A percentile compares a stretch with the other conserved stretches of the same genome.
Conservation (phyloP, 1,140 invertebrate genomes). For the Bombus cullumanus region DNA sequence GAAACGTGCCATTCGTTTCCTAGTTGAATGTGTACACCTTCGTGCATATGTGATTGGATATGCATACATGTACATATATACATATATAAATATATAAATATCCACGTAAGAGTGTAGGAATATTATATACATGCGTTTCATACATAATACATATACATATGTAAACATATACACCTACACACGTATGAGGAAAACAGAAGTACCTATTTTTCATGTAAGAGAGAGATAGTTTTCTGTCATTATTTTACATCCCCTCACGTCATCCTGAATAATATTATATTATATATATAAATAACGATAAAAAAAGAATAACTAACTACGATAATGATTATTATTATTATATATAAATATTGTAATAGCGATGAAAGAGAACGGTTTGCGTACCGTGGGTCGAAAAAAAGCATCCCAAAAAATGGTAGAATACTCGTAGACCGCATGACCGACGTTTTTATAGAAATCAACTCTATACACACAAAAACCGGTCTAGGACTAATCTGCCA, state of each 20-base stretch:
- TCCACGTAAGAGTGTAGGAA: slow-evolving; percentile 41
- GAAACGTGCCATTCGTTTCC: slow-evolving; percentile 53
- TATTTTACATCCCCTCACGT: slow-evolving; percentile 74
- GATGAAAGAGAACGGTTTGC: slow-evolving; percentile 61
- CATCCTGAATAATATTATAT: slow-evolving; percentile 56
- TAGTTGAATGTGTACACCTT: slow-evolving; percentile 43
- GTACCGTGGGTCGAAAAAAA: slow-evolving; percentile 26
- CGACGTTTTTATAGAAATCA: slow-evolving; percentile 65
- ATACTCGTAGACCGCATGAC: slow-evolving; percentile 63
- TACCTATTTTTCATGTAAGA: slow-evolving; percentile 78
- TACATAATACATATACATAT: slow-evolving; percentile 67
- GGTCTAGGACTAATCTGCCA: slow-evolving; percentile 68
- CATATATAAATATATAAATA: slow-evolving; percentile 56
- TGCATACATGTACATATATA: slow-evolving; percentile 53
- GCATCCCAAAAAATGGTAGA: slow-evolving; percentile 50
- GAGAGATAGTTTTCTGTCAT: slow-evolving; percentile 79
- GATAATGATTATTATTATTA: slow-evolving; percentile 32
- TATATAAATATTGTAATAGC: slow-evolving; percentile 52
- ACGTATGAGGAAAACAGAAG: slow-evolving; percentile 65
- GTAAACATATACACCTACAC: slow-evolving; percentile 64
- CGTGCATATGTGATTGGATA: slow-evolving; percentile 34
- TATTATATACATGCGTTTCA: slow-evolving; percentile 58
- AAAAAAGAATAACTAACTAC: slow-evolving; percentile 29
- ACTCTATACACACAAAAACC: slow-evolving; percentile 59
- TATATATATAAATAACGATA: slow-evolving; percentile 26